A percentile compares a stretch with the other conserved stretches of the same genome.
Evolutionary conservation across 2,888 invertebrate genomes (phyloP).

Genomic region (Papilio protenor): DNA sequence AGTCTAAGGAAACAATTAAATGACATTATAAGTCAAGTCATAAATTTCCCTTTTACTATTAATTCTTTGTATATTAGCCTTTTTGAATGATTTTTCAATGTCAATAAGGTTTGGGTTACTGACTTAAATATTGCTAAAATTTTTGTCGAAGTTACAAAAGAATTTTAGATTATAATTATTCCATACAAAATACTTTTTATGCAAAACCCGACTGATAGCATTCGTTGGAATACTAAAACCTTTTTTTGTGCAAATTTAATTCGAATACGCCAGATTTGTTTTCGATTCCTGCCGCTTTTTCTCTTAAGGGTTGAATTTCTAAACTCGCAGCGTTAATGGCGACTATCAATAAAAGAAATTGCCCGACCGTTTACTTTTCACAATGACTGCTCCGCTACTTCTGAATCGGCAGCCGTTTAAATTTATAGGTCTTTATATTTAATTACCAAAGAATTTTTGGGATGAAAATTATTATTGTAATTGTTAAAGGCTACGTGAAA

Average conservation of each 20-base stretch:
- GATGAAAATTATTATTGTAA: slow-evolving; percentile 19
- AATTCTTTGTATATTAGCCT: too few relatives aligned
- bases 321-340: slow-evolving; percentile 32
- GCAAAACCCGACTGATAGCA: neutral
- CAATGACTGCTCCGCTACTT: slow-evolving; percentile 33
- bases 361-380: slow-evolving; percentile 40
- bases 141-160: neutral
- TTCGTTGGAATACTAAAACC: slow-evolving; percentile 7
- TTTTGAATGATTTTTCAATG: too few relatives aligned
- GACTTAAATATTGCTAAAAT: neutral
- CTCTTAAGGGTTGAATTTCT: slow-evolving; percentile 31
- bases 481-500: slow-evolving; percentile 14
- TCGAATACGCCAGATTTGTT: slow-evolving; percentile 14
- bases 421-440: slow-evolving; percentile 37
- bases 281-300: slow-evolving; percentile 21
- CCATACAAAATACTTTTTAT: neutral
- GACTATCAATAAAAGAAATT: slow-evolving; percentile 42
- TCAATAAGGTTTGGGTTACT: too few relatives aligned
- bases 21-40: too few relatives aligned
- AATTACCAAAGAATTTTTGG: slow-evolving; percentile 33
- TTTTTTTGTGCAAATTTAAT: neutral
- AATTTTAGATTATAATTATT: neutral
- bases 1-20: neutral
- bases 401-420: slow-evolving; percentile 32
- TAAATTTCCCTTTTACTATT: too few relatives aligned